Evolutionary conservation across 2,113 vertebrate genomes (phyloP).

Genomic region (Camelus bactrianus): DNA sequence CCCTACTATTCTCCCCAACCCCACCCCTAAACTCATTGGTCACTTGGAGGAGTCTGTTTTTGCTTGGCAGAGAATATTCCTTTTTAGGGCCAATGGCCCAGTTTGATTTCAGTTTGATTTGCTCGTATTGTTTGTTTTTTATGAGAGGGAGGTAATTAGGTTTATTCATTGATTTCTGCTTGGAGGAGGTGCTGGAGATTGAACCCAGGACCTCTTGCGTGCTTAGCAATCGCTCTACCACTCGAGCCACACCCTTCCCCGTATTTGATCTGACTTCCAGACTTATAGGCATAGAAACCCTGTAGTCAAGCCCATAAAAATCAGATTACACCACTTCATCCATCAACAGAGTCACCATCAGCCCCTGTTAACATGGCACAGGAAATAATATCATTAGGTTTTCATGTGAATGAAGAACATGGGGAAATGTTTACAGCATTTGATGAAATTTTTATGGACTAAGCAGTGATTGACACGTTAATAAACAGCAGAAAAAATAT

Average conservation of each 20-base stretch:
- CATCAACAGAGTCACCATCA: not conserved
- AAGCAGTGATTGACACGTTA: slow-evolving; percentile 72
- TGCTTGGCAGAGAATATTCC: not conserved
- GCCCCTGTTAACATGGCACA: not conserved
- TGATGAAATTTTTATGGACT: slow-evolving; percentile 74
- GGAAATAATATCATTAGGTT: slow-evolving; percentile 38
- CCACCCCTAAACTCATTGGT: not conserved
- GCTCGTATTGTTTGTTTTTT: not conserved
- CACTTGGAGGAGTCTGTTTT: slow-evolving; percentile 23
- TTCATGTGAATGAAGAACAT: slow-evolving; percentile 52
- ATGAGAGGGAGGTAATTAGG: too few relatives aligned
- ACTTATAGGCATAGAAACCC: not conserved
- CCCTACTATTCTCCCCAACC: too few relatives aligned
- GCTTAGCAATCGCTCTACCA: too few relatives aligned
- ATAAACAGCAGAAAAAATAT: slow-evolving; percentile 71
- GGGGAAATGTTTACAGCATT: slow-evolving; percentile 57
- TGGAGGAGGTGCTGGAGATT: too few relatives aligned
- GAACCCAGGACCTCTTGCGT: too few relatives aligned
- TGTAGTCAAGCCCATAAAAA: not conserved
- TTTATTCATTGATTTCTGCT: too few relatives aligned
- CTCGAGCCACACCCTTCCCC: too few relatives aligned
- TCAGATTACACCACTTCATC: not conserved
- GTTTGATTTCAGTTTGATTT: slow-evolving; percentile 25
- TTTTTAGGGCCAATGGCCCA: not conserved
- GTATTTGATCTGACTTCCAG: slow-evolving; percentile 12